These are phyloP conservation scores for Drosophila pseudoananassae DNA, from an alignment of 1,140 invertebrate genomes.

Conservation along the genomic window DNA sequence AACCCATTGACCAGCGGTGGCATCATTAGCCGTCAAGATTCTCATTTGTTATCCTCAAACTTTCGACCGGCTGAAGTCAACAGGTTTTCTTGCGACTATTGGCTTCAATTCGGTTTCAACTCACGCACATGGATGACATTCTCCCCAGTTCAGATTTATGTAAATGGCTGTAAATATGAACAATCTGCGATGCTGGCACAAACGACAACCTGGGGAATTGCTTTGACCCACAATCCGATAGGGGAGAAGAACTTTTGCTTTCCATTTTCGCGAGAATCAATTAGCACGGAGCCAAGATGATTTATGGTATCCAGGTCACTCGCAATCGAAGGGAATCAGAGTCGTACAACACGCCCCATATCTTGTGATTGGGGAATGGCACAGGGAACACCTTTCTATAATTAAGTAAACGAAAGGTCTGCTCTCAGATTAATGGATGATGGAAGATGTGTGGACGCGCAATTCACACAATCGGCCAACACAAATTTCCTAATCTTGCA, in stretches of 20 bases:
- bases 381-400: slow-evolving; percentile 29
- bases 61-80: slow-evolving; percentile 40
- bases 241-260: slow-evolving; percentile 66
- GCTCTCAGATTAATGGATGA: slow-evolving; percentile 56
- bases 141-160: slow-evolving; percentile 44
- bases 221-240: slow-evolving; percentile 62
- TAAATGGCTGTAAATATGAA: slow-evolving; percentile 61
- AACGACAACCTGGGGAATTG: slow-evolving; percentile 52
- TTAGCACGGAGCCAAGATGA: slow-evolving; percentile 51
- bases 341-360: slow-evolving; percentile 11
- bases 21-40: slow-evolving; percentile 57
- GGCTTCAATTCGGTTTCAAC: slow-evolving; percentile 31
- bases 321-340: slow-evolving; percentile 18
- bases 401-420: slow-evolving; percentile 65
- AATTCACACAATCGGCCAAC: slow-evolving; percentile 64
- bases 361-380: slow-evolving; percentile 1
- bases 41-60: slow-evolving; percentile 52
- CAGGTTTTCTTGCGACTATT: slow-evolving; percentile 27
- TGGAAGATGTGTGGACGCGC: slow-evolving; percentile 34
- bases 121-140: slow-evolving; percentile 53
- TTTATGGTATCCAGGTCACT: slow-evolving; percentile 54
- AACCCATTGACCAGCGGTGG: slow-evolving; percentile 10
- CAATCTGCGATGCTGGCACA: slow-evolving; percentile 24
- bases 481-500: slow-evolving; percentile 69
- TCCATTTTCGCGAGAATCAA: slow-evolving; percentile 52